phyloP scores from a whole-genome alignment of 1,140 invertebrate genomes.

The Lordiphosa collinella region DNA sequence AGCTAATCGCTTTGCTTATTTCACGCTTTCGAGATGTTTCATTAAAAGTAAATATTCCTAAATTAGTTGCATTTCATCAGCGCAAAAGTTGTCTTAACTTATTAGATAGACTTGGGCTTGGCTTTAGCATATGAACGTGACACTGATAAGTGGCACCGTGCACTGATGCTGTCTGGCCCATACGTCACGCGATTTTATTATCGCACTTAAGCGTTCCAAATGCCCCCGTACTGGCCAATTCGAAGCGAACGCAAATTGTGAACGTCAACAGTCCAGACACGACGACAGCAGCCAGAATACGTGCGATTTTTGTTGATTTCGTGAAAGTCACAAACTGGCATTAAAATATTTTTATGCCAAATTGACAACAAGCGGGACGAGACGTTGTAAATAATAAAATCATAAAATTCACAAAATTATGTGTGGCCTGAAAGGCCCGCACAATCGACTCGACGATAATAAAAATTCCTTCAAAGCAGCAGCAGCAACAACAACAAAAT shows the following conservation, averaged over 20 bases:
- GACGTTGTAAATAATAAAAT: constrained; percentile 61
- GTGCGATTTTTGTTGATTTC: constrained; percentile 60
- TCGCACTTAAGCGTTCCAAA: constrained; percentile 50
- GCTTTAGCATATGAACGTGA: constrained; percentile 3
- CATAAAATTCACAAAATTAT: constrained; percentile 62
- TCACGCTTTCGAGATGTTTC: constrained; percentile 40
- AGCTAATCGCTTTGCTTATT: constrained; percentile 28
- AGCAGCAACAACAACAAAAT: constrained; percentile 13
- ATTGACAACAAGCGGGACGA: constrained; percentile 17
- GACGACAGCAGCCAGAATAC: constrained; percentile 31
- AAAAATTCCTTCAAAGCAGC: constrained; percentile 45
- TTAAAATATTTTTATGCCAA: constrained; percentile 56
- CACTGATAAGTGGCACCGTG: constrained; percentile 3
- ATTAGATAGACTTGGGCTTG: constrained; percentile 35
- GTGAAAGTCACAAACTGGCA: constrained; percentile 53
- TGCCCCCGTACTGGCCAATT: constrained; percentile 5
- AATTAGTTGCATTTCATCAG: constrained; percentile 35
- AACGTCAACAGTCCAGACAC: constrained; percentile 31
- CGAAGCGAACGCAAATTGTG: constrained; percentile 30
- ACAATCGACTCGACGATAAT: constrained; percentile 26
- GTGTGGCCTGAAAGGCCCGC: constrained; percentile 40
- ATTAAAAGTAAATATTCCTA: constrained; percentile 39
- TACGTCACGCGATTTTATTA: constrained; percentile 58
- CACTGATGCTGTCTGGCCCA: neutral
- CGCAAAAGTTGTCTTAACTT: constrained; percentile 28